Conservation (phyloP, 1,140 invertebrate genomes). For the Lepidurus apus region DNA sequence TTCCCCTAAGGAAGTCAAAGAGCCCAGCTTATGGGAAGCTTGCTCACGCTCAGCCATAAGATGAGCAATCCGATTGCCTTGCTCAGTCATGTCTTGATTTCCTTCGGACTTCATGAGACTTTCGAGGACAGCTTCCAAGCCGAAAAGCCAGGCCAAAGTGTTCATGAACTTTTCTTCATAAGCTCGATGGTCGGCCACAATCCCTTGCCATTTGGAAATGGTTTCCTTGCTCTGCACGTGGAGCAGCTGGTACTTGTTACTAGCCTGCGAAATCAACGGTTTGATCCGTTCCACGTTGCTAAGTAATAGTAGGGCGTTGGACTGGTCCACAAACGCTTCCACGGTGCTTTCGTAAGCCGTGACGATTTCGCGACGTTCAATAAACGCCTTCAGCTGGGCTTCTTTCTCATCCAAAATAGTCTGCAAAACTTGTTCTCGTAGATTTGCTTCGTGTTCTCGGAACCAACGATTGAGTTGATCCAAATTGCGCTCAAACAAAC, state of each 20-base stretch:
- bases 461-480: constrained; percentile 79
- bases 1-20: constrained; percentile 69
- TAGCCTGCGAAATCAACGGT: constrained; percentile 80
- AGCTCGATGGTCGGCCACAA: constrained; percentile 75
- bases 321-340: constrained; percentile 83
- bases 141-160: constrained; percentile 67
- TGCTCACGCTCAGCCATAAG: constrained; percentile 75
- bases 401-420: constrained; percentile 75
- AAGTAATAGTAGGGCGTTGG: constrained; percentile 75
- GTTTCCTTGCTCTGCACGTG: constrained; percentile 79
- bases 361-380: constrained; percentile 66
- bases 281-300: constrained; percentile 80
- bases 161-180: constrained; percentile 72
- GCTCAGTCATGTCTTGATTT: constrained; percentile 45
- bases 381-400: constrained; percentile 63
- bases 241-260: constrained; percentile 76
- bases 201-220: constrained; percentile 74
- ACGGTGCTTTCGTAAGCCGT: constrained; percentile 61
- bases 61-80: constrained; percentile 47
- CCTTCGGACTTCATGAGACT: constrained; percentile 42
- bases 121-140: constrained; percentile 56
- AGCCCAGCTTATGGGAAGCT: constrained; percentile 66
- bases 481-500: constrained; percentile 74
- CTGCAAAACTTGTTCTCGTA: constrained; percentile 77
- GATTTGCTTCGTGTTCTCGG: constrained; percentile 68